Percentiles rank a stretch among this genome's conserved stretches.
Conservation (phyloP, 2,888 invertebrate species). For the Amphiduros pacificus region DNA sequence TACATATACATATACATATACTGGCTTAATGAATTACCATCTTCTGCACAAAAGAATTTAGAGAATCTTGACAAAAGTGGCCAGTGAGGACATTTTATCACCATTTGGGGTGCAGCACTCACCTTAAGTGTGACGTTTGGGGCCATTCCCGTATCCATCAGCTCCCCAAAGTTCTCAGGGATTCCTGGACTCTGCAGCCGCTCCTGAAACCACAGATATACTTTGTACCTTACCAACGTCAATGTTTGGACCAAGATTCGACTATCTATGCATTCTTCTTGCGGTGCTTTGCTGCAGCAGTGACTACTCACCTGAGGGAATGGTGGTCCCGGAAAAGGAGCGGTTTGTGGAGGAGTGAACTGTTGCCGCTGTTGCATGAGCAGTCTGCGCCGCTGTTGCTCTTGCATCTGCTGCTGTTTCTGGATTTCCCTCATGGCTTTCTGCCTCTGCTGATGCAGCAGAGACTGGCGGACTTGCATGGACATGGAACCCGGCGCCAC, state of each 20-base stretch:
- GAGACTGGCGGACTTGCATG: constrained; percentile 44
- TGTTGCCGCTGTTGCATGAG: constrained; percentile 41
- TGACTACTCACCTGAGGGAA: not conserved
- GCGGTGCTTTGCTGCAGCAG: no score
- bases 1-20: not conserved
- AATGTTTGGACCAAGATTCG: no score
- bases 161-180: constrained; percentile 74
- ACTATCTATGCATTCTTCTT: no score
- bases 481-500: constrained; percentile 35
- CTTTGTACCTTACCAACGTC: no score
- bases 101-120: not conserved
- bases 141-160: constrained; percentile 82
- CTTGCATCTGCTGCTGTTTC: constrained; percentile 30
- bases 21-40: not conserved
- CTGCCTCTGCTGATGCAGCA: constrained; percentile 50
- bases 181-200: constrained; percentile 22
- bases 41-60: not conserved
- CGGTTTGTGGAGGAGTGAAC: not conserved
- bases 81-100: no score
- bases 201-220: no score
- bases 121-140: constrained; percentile 85
- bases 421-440: constrained; percentile 26
- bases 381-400: constrained; percentile 62
- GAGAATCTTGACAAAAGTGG: no score
- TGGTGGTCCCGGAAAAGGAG: constrained; percentile 4